A percentile compares a stretch with the other conserved stretches of the same genome.
These are phyloP conservation scores for Chrysopa pallens DNA, from an alignment of 1,140 invertebrate species.

Conservation along the genomic window DNA sequence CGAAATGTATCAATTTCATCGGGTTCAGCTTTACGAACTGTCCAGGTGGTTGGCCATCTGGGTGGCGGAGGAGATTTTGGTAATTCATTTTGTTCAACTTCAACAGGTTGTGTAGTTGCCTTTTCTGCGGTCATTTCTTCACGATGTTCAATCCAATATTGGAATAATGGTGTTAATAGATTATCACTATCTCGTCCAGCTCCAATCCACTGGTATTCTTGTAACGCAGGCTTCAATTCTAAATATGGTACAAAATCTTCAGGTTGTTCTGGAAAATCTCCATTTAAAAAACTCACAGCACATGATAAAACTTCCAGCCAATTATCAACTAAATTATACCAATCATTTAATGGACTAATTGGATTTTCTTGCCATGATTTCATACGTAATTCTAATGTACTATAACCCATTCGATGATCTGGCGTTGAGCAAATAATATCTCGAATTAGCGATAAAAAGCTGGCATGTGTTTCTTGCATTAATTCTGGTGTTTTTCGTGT, in stretches of 20 bases:
- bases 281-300: conserved; percentile 72
- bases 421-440: conserved; percentile 69
- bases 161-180: conserved; percentile 52
- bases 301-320: conserved; percentile 64
- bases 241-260: conserved; percentile 86
- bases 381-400: conserved; percentile 56
- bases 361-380: conserved; percentile 64
- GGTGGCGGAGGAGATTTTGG: conserved; percentile 34
- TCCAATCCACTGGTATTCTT: conserved; percentile 84
- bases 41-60: conserved; percentile 54
- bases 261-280: conserved; percentile 63
- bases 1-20: conserved; percentile 66
- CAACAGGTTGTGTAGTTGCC: conserved; percentile 16
- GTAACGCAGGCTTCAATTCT: conserved; percentile 58
- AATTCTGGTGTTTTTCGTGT: conserved; percentile 26
- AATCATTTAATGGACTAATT: conserved; percentile 65
- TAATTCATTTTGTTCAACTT: conserved; percentile 18
- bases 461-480: conserved; percentile 58
- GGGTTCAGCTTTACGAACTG: conserved; percentile 54
- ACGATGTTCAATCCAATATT: conserved; percentile 50
- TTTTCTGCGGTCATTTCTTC: conserved; percentile 23
- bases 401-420: conserved; percentile 56
- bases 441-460: conserved; percentile 64
- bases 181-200: conserved; percentile 81
- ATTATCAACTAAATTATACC: conserved; percentile 45